phyloP scores from a whole-genome alignment of 2,797 vertebrate species.

The Pyrocephalus nanus region DNA sequence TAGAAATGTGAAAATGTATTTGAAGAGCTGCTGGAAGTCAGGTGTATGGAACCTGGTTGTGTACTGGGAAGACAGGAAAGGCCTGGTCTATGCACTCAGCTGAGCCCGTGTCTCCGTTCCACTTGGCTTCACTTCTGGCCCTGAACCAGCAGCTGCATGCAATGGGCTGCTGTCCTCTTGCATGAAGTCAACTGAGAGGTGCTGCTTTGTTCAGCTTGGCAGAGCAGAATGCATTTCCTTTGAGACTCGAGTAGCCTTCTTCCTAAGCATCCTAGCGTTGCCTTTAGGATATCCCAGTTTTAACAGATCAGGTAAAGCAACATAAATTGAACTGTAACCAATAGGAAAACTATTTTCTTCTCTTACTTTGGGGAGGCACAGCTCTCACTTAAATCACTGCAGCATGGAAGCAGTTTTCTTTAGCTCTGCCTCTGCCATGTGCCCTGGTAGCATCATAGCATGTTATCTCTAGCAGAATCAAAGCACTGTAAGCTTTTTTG shows the following conservation, averaged over 20 bases:
- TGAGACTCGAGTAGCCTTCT: background rate
- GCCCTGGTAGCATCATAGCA: background rate
- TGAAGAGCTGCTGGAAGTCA: background rate
- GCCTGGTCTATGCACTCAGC: background rate
- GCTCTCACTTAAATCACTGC: too few species aligned
- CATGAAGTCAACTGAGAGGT: background rate
- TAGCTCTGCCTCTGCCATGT: background rate
- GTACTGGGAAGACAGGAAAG: background rate
- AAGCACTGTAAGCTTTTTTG: background rate
- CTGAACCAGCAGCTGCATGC: background rate
- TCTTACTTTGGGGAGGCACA: background rate
- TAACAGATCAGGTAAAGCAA: background rate
- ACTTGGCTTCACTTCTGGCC: background rate
- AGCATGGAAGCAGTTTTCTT: too few species aligned
- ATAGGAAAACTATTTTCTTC: background rate
- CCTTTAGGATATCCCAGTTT: background rate
- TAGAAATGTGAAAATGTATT: background rate
- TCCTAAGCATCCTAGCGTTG: background rate
- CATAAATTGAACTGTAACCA: background rate
- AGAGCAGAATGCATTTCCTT: background rate
- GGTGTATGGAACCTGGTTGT: fast-evolving
- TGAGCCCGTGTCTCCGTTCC: background rate
- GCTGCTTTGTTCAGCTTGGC: background rate
- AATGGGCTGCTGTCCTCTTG: background rate
- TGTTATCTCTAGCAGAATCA: background rate